phyloP scores from a whole-genome alignment of 1,140 invertebrate species.

The Amphibalanus amphitrite region DNA sequence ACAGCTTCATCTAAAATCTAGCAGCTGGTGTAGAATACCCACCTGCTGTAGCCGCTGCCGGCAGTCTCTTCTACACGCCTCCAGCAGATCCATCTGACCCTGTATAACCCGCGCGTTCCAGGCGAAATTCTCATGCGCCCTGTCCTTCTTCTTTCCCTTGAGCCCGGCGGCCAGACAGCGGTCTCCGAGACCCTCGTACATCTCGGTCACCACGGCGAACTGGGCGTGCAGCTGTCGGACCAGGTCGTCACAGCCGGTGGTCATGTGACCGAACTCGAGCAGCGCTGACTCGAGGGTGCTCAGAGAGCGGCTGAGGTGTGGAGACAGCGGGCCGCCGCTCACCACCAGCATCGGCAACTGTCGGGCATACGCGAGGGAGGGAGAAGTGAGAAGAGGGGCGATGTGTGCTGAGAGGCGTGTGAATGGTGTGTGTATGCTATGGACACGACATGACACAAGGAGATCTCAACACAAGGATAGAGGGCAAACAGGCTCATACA shows the following conservation, averaged over 20 bases:
- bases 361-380: too few species aligned
- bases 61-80: slow-evolving; percentile 27
- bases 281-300: neutral
- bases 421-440: too few species aligned
- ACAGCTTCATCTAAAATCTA: neutral
- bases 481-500: too few species aligned
- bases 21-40: neutral
- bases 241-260: neutral
- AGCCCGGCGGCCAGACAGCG: slow-evolving; percentile 22
- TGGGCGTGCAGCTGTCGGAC: neutral
- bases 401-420: too few species aligned
- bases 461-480: too few species aligned
- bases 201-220: neutral
- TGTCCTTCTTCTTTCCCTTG: slow-evolving; percentile 33
- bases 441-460: too few species aligned
- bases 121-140: slow-evolving; percentile 34
- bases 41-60: slow-evolving; percentile 26
- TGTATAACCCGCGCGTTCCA: slow-evolving; percentile 39
- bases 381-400: too few species aligned
- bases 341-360: too few species aligned
- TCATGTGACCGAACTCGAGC: neutral
- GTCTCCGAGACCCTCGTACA: neutral
- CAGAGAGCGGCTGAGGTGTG: neutral
- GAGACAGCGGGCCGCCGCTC: neutral
- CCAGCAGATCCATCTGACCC: slow-evolving; percentile 35